These are phyloP conservation scores for Papilio polytes DNA, from an alignment of 1,140 invertebrate genomes.

Conservation along the genomic window DNA sequence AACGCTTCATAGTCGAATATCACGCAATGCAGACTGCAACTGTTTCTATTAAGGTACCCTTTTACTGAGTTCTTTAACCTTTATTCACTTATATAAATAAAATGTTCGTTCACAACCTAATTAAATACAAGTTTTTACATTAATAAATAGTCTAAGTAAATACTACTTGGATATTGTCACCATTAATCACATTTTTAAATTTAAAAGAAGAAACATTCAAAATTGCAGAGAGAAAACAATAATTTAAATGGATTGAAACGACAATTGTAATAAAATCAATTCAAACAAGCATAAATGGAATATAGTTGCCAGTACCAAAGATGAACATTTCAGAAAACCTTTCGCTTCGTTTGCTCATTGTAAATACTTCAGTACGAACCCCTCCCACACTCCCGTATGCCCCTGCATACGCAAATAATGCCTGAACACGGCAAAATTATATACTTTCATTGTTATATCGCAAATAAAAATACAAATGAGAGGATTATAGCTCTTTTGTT, in stretches of 20 bases:
- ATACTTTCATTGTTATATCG: conserved; percentile 5
- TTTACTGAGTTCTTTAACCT: conserved; percentile 7
- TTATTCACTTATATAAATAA: not conserved
- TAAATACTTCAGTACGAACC: not conserved
- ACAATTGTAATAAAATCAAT: not conserved
- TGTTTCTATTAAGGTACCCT: conserved; percentile 9
- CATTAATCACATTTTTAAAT: not conserved
- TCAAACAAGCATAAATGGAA: not conserved
- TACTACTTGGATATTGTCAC: not conserved
- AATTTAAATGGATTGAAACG: not conserved
- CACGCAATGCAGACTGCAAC: conserved; percentile 26
- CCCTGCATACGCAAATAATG: not conserved
- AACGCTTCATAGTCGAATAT: conserved; percentile 15
- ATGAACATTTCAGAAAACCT: not conserved
- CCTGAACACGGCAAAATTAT: not conserved
- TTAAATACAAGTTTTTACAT: too few species aligned
- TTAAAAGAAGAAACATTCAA: not conserved
- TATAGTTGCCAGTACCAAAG: not conserved
- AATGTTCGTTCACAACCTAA: too few species aligned
- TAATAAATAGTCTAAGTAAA: too few species aligned
- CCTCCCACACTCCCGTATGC: not conserved
- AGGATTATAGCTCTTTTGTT: not conserved
- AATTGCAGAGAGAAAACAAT: not conserved
- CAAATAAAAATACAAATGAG: not conserved
- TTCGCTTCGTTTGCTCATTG: not conserved